phyloP scores from a whole-genome alignment of 2,797 vertebrate species.

The Ataeniobius toweri region DNA sequence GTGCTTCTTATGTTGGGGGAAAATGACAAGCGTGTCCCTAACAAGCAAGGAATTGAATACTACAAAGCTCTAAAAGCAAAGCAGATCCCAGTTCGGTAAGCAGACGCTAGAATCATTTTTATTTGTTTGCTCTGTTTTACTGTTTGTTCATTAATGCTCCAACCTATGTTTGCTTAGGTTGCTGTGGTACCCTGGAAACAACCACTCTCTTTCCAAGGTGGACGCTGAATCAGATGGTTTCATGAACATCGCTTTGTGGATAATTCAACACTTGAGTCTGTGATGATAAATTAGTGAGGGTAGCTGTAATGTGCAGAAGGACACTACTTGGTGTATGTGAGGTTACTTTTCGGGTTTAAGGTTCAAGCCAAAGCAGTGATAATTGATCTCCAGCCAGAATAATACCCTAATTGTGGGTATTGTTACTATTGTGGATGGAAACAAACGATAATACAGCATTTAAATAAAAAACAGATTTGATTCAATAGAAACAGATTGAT shows the following conservation, averaged over 20 bases:
- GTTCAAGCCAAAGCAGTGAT: slow-evolving; percentile 59
- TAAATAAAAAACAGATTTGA: slow-evolving; percentile 16
- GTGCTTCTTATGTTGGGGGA: slow-evolving; percentile 91
- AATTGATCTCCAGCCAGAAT: slow-evolving; percentile 34
- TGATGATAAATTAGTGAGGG: slow-evolving; percentile 42
- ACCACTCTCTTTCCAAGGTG: slow-evolving; percentile 88
- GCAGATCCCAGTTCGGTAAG: slow-evolving; percentile 88
- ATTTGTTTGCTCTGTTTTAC: slow-evolving; percentile 6
- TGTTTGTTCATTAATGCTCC: slow-evolving; percentile 27
- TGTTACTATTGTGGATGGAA: neutral
- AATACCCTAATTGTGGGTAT: slow-evolving; percentile 16
- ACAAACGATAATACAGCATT: slow-evolving; percentile 18
- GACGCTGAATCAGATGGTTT: slow-evolving; percentile 94
- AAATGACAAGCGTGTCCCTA: slow-evolving; percentile 91
- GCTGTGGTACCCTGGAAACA: slow-evolving; percentile 92
- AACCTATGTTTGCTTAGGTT: slow-evolving; percentile 79
- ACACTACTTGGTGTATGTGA: slow-evolving; percentile 18
- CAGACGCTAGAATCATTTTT: slow-evolving; percentile 9
- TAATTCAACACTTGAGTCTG: slow-evolving; percentile 83
- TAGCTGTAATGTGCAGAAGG: slow-evolving; percentile 1
- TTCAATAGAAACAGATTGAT: slow-evolving; percentile 22
- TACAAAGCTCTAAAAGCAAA: slow-evolving; percentile 89
- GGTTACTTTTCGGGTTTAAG: slow-evolving; percentile 26
- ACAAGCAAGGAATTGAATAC: slow-evolving; percentile 92
- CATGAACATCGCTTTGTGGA: slow-evolving; percentile 92